Evolutionary conservation across 35 echinoderm and acorn worm species (phyloP).

Genomic region (Ophiothrix spiculata): DNA sequence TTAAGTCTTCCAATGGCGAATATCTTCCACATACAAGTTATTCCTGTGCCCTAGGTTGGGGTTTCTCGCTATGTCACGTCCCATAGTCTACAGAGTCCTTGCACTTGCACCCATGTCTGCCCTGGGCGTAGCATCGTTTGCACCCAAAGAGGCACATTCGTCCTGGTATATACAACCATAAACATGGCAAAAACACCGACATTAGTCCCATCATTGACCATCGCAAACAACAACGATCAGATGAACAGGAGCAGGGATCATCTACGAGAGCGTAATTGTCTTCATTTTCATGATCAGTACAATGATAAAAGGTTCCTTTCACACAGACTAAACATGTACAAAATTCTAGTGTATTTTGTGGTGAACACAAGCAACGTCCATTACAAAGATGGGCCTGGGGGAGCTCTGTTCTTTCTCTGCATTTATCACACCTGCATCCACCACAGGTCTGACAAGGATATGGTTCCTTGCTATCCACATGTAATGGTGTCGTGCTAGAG

Average conservation of each 20-base stretch:
- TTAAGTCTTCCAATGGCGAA: no score
- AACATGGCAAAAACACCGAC: constrained; percentile 66
- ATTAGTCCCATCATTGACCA: constrained; percentile 75
- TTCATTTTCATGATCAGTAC: constrained; percentile 56
- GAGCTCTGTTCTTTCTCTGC: constrained; percentile 57
- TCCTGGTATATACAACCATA: constrained; percentile 70
- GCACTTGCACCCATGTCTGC: constrained; percentile 76
- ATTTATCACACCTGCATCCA: constrained; percentile 69
- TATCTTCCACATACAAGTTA: background rate
- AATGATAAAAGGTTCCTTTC: constrained; percentile 78
- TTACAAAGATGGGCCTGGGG: constrained; percentile 60
- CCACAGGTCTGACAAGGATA: constrained; percentile 65
- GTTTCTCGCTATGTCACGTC: background rate
- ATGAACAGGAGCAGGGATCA: constrained; percentile 77
- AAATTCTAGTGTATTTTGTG: constrained; percentile 57
- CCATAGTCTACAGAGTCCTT: background rate
- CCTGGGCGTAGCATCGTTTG: constrained; percentile 66
- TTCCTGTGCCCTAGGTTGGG: background rate
- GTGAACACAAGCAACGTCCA: constrained; percentile 64
- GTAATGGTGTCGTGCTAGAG: constrained; percentile 25
- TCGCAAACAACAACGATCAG: constrained; percentile 62
- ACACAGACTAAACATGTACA: constrained; percentile 85
- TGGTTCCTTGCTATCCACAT: constrained; percentile 61
- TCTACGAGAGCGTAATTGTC: constrained; percentile 69
- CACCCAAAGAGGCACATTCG: constrained; percentile 53